Conservation (phyloP, 1,140 invertebrate species). For the Centruroides sculpturatus region DNA sequence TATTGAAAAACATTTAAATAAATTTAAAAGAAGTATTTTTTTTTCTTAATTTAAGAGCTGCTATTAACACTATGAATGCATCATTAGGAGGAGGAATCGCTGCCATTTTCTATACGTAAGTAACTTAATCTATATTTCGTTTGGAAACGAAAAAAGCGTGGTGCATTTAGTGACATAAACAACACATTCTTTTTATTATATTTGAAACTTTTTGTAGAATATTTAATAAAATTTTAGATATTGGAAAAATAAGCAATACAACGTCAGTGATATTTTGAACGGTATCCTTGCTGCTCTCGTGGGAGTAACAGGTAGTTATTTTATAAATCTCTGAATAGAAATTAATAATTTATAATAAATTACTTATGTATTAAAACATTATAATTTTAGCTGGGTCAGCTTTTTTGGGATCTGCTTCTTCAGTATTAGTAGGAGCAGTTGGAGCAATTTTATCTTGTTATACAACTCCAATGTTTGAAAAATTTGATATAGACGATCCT, state of each 20-base stretch:
- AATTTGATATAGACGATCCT: conserved; percentile 67
- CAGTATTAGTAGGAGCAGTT: conserved; percentile 61
- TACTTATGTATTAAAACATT: not conserved
- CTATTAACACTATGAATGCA: conserved; percentile 72
- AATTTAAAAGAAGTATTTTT: not conserved
- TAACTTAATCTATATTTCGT: not conserved
- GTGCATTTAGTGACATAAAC: too few relatives aligned
- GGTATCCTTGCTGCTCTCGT: conserved; percentile 16
- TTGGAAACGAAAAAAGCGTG: not conserved
- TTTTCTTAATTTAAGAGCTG: conserved; percentile 36
- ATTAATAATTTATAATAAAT: not conserved
- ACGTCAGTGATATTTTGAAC: conserved; percentile 13
- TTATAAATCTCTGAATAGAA: not conserved
- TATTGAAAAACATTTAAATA: not conserved
- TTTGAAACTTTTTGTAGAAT: not conserved
- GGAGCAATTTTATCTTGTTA: conserved; percentile 36
- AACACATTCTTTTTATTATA: not conserved
- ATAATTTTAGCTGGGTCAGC: conserved; percentile 58
- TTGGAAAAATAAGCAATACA: conserved; percentile 1
- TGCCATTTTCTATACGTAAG: conserved; percentile 46
- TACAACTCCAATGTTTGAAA: conserved; percentile 54
- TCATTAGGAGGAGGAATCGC: conserved; percentile 72
- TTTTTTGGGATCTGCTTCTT: conserved; percentile 67
- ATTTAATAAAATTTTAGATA: not conserved
- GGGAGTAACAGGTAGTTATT: conserved; percentile 12